Evolutionary conservation across 2,888 invertebrate genomes (phyloP), one percentile per base, ranked within the genome.

Genomic region (Dastarcus helophoroides): DNA sequence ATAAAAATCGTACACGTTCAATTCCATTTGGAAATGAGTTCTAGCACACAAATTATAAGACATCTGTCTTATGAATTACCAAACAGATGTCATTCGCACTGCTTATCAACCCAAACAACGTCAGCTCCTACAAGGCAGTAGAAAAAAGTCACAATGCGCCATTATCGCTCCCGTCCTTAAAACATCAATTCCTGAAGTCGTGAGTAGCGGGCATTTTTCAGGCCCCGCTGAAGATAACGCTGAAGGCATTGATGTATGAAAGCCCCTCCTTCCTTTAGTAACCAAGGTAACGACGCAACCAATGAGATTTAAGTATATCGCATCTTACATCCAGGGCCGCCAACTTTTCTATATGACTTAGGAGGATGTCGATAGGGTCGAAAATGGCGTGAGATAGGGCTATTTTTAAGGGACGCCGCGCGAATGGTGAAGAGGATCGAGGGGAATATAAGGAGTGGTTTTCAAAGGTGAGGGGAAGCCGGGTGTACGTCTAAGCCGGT

Each of bases 281-380:
- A 44, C 55, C 57, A 45, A 51, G 57, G 57, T 54, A 54, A 58
- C 58, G 43, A 41, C 43, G 50, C 53, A 54, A 53, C 58, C 58
- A 58, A 58, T 58, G 54, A 56, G 56, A 57, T 48, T 56, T 57
- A 57, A 58, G 57, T 57, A 56, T 56, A 46, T 42, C 48, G 48
- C 55, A 54, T 58, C 58, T 58, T 58, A 58, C 51, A 47, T 54
- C 44, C n/a, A n/a, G n/a, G n/a, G n/a, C n/a, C 41, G 33, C 41
- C 43, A 38, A 47, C 48, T 50, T 50, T 51, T 53, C 47, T 48
- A 47, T 43, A 46, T 48, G 50, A 51, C 46, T 51, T 51, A 51
- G 49, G 48, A 50, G 53, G 50, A 46, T 43, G 43, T 46, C 42
- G 38, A 42, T 56, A 57, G 52, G 54, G 56, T 40, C 39, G 51